Evolutionary conservation across 1,140 invertebrate species (phyloP).

Genomic region (Macrocentrus cingulum): DNA sequence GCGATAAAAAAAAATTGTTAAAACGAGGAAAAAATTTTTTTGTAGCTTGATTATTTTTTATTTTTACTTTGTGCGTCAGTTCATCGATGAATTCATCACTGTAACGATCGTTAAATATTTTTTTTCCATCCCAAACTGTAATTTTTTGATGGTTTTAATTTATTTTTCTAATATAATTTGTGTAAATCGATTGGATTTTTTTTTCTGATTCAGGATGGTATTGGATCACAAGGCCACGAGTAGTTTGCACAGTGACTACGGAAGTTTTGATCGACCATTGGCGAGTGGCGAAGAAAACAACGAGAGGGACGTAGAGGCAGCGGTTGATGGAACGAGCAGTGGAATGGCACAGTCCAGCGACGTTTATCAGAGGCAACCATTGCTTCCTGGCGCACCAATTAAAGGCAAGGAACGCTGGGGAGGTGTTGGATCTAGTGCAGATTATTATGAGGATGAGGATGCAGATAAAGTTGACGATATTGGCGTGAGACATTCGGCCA

Average conservation of each 20-base stretch:
- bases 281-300: constrained; percentile 46
- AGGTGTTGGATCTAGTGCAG: constrained; percentile 46
- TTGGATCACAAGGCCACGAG: constrained; percentile 60
- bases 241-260: constrained; percentile 62
- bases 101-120: no score
- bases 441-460: constrained; percentile 56
- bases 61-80: no score
- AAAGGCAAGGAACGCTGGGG: constrained; percentile 55
- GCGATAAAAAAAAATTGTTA: no score
- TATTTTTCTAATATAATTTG: no score
- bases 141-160: no score
- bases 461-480: constrained; percentile 53
- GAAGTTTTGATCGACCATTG: constrained; percentile 58
- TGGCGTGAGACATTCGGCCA: constrained; percentile 40
- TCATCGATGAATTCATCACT: no score
- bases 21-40: no score
- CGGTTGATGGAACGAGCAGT: constrained; percentile 51
- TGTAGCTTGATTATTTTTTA: no score
- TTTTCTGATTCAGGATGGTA: constrained; percentile 57
- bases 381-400: constrained; percentile 52
- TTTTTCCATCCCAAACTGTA: no score
- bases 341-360: constrained; percentile 58
- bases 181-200: neutral
- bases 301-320: constrained; percentile 48
- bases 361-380: constrained; percentile 60